A percentile compares a stretch with the other conserved stretches of the same genome.
phyloP scores from a whole-genome alignment of 2,888 invertebrate genomes.

The Congeria kusceri region DNA sequence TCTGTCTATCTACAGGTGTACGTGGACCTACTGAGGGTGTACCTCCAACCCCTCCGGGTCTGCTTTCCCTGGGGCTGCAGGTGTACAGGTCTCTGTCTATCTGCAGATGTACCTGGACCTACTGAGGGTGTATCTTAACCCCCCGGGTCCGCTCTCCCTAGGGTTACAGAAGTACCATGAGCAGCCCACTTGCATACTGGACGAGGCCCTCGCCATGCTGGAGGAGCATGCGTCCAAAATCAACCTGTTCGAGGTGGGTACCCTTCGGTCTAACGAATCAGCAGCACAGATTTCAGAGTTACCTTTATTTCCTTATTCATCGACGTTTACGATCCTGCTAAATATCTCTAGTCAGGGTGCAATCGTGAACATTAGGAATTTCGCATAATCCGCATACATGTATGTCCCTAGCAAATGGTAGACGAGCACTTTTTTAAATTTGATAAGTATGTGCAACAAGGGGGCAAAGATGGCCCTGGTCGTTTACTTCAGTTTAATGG shows the following conservation, averaged over 20 bases:
- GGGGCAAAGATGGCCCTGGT: too few relatives aligned
- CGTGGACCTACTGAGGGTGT: slow-evolving; percentile 42
- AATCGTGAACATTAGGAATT: too few relatives aligned
- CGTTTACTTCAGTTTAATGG: too few relatives aligned
- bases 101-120: slow-evolving; percentile 48
- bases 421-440: too few relatives aligned
- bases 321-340: too few relatives aligned
- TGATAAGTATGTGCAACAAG: too few relatives aligned
- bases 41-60: slow-evolving; percentile 40
- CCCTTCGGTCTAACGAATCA: neutral
- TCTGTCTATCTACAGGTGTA: slow-evolving; percentile 37
- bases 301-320: too few relatives aligned
- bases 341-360: too few relatives aligned
- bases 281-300: too few relatives aligned
- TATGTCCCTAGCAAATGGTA: too few relatives aligned
- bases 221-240: slow-evolving; percentile 40
- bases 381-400: too few relatives aligned
- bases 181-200: slow-evolving; percentile 30
- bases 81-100: neutral
- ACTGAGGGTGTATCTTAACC: slow-evolving; percentile 49
- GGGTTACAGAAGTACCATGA: slow-evolving; percentile 34
- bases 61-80: slow-evolving; percentile 36
- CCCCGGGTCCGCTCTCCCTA: slow-evolving; percentile 40
- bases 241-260: slow-evolving; percentile 42
- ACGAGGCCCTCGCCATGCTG: slow-evolving; percentile 37